phyloP scores from a whole-genome alignment of 1,140 invertebrate genomes.

The Cecropterus lyciades region DNA sequence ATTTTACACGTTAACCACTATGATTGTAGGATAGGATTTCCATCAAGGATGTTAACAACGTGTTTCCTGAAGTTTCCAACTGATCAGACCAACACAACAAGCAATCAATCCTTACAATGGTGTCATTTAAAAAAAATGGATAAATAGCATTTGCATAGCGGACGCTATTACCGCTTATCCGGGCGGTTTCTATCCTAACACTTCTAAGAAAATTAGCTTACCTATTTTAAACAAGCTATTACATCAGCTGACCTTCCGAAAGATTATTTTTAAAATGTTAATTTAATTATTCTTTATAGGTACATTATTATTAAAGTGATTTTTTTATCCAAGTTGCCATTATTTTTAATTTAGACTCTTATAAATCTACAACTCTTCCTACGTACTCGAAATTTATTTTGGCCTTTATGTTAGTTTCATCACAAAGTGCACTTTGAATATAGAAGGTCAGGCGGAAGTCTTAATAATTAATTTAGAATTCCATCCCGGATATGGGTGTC shows the following conservation, averaged over 20 bases:
- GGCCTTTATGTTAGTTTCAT: too few species aligned
- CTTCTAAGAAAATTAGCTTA: not conserved
- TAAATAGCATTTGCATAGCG: constrained; percentile 12
- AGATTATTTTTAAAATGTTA: too few species aligned
- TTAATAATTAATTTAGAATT: too few species aligned
- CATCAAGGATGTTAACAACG: constrained; percentile 24
- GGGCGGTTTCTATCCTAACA: not conserved
- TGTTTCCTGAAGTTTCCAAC: constrained; percentile 23
- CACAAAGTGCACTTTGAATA: too few species aligned
- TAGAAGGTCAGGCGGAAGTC: too few species aligned
- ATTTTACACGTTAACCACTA: constrained; percentile 6
- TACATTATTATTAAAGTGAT: too few species aligned
- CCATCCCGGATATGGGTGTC: too few species aligned
- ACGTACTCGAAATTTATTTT: too few species aligned
- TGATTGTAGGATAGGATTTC: constrained; percentile 31
- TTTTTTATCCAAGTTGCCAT: too few species aligned
- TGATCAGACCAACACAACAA: not conserved
- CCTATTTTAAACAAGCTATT: not conserved
- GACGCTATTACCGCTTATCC: constrained; percentile 3
- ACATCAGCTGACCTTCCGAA: not conserved
- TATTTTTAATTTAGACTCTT: too few species aligned
- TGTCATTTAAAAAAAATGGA: constrained; percentile 17
- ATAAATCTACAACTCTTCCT: too few species aligned
- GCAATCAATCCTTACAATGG: constrained; percentile 15
- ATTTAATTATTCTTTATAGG: too few species aligned